Conservation (phyloP, 2,888 invertebrate species). For the Endomychus coccineus region DNA sequence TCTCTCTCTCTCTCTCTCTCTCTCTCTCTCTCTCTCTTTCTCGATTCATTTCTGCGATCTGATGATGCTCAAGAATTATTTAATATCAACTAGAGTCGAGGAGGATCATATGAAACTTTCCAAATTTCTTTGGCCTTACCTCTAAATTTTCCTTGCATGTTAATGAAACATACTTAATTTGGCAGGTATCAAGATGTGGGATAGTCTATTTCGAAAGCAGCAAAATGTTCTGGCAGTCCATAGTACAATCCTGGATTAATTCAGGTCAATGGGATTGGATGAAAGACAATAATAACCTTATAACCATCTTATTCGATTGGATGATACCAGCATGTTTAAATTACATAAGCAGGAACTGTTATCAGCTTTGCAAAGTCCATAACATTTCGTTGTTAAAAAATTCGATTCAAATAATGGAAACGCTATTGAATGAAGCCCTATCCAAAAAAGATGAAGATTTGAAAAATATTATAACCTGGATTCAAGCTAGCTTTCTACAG, state of each 20-base stretch:
- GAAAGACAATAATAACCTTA: slow-evolving; percentile 28
- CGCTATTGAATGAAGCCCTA: slow-evolving; percentile 36
- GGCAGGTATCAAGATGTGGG: slow-evolving; percentile 53
- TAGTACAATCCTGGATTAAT: slow-evolving; percentile 47
- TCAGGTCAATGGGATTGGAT: slow-evolving; percentile 27
- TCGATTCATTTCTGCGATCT: too few relatives aligned
- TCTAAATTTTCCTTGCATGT: too few relatives aligned
- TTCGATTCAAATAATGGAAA: slow-evolving; percentile 36
- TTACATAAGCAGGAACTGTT: slow-evolving; percentile 47
- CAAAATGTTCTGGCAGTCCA: slow-evolving; percentile 49
- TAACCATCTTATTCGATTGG: slow-evolving; percentile 47
- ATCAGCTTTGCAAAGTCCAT: slow-evolving; percentile 35
- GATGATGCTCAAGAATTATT: too few relatives aligned
- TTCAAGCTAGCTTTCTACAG: slow-evolving; percentile 46
- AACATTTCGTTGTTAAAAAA: slow-evolving; percentile 39
- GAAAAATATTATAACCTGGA: slow-evolving; percentile 46
- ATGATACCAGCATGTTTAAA: slow-evolving; percentile 49
- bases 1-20: too few relatives aligned
- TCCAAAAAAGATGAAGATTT: slow-evolving; percentile 36
- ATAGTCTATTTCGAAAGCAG: slow-evolving; percentile 54
- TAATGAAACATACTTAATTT: slow-evolving; percentile 11
- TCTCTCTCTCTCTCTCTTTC: too few relatives aligned
- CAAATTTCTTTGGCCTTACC: not conserved
- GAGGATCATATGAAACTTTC: too few relatives aligned
- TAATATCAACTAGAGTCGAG: too few relatives aligned